Base-by-base conservation (phyloP, 2,888 invertebrate species). In the Hydropsyche betteni region DNA sequence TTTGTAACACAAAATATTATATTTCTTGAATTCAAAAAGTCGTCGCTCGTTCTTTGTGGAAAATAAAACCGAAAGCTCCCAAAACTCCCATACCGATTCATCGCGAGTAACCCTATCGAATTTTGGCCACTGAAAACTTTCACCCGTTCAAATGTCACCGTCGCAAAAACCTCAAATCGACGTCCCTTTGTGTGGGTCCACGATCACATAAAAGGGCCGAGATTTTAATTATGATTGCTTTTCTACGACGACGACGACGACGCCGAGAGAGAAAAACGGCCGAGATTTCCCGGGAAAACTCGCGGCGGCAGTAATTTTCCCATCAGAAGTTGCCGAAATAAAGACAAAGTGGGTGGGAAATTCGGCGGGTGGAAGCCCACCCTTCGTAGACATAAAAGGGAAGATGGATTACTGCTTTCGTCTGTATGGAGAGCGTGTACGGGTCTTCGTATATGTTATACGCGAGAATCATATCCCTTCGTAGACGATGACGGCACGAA, bases 151-250 rank as follows among this genome's bases (percentile, higher is more conserved):
- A 24, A 24, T 24, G 24, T 24, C 24, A 44, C 6, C 44, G 10
- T 44, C 44, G 44, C 44, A 44, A 44, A 44, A 44, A 44, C 44
- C 44, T 44, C 44, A 44, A 44, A 44, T 44, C 44, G 44, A 44
- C 44, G 10, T 44, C 44, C 24, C 44, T 44, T 44, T 44, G 44
- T 44, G 44, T 44, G 44, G 4, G 44, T 44, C 44, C 10, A 10
- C 44, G 72, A 38, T 70, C 70, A 70, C 55, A 53, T 70, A 53
- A 70, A 72, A 72, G 72, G 44, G 52, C 58, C 52, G 36, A 55
- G 72, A 61, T 72, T 61, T 72, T 72, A 72, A 72, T 72, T 72
- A 72, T 61, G 72, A 72, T 72, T 72, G 72, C 72, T 72, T 70
- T 70, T 70, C 55, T n/a, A 14, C 55, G 55, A 51, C 51, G n/a